Evolutionary conservation across 2,797 vertebrate species (phyloP).

Genomic region (Diceros bicornis): DNA sequence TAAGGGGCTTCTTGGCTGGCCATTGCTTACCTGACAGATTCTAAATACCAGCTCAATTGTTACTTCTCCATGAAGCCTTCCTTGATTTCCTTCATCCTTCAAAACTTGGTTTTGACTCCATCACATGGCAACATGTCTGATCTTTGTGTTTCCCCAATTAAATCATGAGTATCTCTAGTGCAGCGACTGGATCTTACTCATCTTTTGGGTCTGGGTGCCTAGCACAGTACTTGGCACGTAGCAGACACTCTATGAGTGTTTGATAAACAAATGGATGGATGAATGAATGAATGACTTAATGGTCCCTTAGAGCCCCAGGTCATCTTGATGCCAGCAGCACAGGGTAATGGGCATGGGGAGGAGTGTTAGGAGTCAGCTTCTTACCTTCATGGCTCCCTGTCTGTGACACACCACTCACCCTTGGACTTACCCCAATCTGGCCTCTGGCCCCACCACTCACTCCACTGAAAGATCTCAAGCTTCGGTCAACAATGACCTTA

Average conservation of each 20-base stretch:
- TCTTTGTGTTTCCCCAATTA: neutral
- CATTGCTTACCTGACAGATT: neutral
- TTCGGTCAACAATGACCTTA: neutral
- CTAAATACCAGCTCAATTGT: neutral
- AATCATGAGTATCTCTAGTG: neutral
- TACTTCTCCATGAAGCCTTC: neutral
- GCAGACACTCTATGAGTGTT: neutral
- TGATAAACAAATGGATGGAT: neutral
- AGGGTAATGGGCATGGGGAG: neutral
- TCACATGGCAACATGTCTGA: neutral
- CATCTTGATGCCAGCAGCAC: neutral
- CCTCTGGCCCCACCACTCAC: neutral
- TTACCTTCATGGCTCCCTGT: neutral
- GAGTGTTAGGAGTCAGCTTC: neutral
- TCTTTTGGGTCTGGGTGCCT: neutral
- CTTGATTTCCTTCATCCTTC: neutral
- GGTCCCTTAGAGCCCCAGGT: neutral
- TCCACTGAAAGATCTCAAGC: neutral
- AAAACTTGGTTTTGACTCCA: neutral
- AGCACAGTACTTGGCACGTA: neutral
- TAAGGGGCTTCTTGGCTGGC: neutral
- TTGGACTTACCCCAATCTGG: neutral
- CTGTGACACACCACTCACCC: neutral
- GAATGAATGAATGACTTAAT: neutral
- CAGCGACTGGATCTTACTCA: neutral